Base-by-base conservation (phyloP, 2,113 vertebrate genomes). In the Sakesphorus luctuosus region DNA sequence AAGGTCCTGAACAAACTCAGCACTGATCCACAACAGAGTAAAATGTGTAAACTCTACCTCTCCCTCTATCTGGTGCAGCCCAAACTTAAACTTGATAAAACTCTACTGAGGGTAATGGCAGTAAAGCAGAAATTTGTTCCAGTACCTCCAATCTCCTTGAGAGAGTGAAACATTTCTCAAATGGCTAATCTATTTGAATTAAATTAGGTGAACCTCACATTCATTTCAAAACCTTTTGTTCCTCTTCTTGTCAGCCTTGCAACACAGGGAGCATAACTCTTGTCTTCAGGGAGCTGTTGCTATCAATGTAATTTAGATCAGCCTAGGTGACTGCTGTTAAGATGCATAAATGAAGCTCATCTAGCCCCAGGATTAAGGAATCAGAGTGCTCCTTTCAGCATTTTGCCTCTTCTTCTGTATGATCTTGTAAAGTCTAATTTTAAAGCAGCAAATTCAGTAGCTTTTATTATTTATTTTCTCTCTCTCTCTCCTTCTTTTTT, bases 161-260 rank as follows among this genome's bases (percentile, higher is more conserved):
- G 44, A 94, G 29, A 83, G 58, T 1, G 0, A 74, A 82, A 49
- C 71, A 53, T 58, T 93, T 82, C 81, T 91, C 71, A 89, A 63
- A 59, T 49, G 78, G 26, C 43, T 94, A 65, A 93, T 91, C 87
- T 87, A 76, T 89, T 87, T 89, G 72, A 93, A 76, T 82, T 87
- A 76, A 95, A 93, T 84, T 89, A 94, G 50, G 24, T 55, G 81
- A 91, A 96, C 23, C 33, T 87, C 82, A 66, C 38, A 85, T 73
- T 91, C 4, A 79, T 94, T 96, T 96, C 36, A 73, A 89, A 96
- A 93, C 69, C 84, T 93, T 91, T 94, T 91, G 67, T 91, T 96
- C 89, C 36, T 84, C 29, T 38, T 84, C 79, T 94, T 94, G 74
- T 91, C 66, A 91, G 84, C 62, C 59, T 56, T 75, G 84, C 81